These are phyloP conservation scores for Drosophila infuscata DNA, from an alignment of 2,888 invertebrate genomes.

Conservation along the genomic window DNA sequence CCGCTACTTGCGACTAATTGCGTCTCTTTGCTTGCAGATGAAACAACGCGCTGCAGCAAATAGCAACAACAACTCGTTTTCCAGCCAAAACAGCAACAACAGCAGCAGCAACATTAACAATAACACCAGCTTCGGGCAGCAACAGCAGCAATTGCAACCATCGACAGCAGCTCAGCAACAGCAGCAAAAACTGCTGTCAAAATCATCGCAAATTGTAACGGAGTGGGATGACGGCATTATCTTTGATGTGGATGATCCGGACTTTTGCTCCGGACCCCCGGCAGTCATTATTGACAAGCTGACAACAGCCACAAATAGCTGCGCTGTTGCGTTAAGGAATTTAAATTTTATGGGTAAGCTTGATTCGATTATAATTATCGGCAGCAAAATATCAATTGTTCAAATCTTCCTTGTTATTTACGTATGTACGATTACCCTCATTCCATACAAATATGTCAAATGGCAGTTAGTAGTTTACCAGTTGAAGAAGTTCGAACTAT, in stretches of 20 bases:
- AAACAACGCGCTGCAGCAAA: slow-evolving; percentile 73
- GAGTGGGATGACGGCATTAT: slow-evolving; percentile 85
- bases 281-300: slow-evolving; percentile 67
- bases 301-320: slow-evolving; percentile 56
- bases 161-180: slow-evolving; percentile 28
- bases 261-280: slow-evolving; percentile 76
- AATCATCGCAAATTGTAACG: slow-evolving; percentile 74
- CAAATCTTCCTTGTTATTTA: not conserved
- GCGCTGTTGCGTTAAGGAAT: slow-evolving; percentile 54
- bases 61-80: slow-evolving; percentile 59
- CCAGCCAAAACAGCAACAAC: slow-evolving; percentile 38
- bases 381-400: not conserved
- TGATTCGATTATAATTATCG: slow-evolving; percentile 28
- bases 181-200: slow-evolving; percentile 50
- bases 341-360: slow-evolving; percentile 80
- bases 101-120: slow-evolving; percentile 34
- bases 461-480: not conserved
- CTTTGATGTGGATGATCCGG: slow-evolving; percentile 85
- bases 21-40: slow-evolving; percentile 71
- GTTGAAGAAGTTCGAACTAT: not conserved
- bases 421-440: not conserved
- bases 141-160: slow-evolving; percentile 31
- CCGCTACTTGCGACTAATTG: slow-evolving; percentile 38
- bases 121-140: slow-evolving; percentile 37
- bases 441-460: not conserved